These are phyloP conservation scores for Sminthurinus aureus DNA, from an alignment of 2,888 invertebrate genomes.

Conservation along the genomic window DNA sequence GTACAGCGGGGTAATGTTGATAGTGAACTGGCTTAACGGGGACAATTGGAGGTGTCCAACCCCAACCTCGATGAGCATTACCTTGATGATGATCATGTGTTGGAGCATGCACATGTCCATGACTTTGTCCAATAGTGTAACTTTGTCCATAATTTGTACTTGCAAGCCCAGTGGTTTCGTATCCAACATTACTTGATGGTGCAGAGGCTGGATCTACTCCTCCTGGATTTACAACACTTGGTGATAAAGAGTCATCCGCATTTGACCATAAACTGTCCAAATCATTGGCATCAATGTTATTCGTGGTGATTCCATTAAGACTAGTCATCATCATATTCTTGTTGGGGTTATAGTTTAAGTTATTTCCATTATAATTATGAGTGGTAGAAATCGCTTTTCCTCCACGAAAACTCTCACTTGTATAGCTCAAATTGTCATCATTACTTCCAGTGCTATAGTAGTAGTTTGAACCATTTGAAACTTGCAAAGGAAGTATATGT, in stretches of 20 bases:
- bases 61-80: background rate
- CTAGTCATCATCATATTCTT: background rate
- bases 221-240: background rate
- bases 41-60: background rate
- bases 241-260: background rate
- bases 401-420: background rate
- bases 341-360: background rate
- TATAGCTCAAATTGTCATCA: background rate
- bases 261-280: background rate
- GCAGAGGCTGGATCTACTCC: background rate
- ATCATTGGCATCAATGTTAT: background rate
- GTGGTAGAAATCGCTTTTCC: background rate
- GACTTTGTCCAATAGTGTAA: background rate
- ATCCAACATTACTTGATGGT: background rate
- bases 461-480: background rate
- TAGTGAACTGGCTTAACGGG: conserved; percentile 7
- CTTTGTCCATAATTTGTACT: background rate
- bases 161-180: background rate
- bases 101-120: background rate
- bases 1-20: background rate
- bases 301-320: background rate
- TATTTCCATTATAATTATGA: background rate
- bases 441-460: background rate
- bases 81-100: background rate
- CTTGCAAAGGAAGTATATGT: background rate